Percentiles rank a stretch among this genome's conserved stretches.
phyloP scores from a whole-genome alignment of 1,140 invertebrate genomes.

The Procambarus virginalis region DNA sequence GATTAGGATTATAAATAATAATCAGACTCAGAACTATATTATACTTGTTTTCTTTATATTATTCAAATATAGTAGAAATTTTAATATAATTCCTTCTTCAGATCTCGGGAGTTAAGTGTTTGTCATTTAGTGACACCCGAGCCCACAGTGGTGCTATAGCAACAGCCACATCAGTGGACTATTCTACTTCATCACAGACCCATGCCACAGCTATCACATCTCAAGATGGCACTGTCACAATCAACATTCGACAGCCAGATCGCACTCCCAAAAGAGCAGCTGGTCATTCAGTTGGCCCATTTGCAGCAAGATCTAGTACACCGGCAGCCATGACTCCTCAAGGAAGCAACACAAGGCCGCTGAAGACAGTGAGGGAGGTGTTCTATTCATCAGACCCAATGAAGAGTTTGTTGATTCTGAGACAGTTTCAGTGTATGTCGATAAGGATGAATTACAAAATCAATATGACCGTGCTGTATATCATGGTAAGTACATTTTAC shows the following conservation, averaged over 20 bases:
- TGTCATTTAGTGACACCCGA: slow-evolving; percentile 10
- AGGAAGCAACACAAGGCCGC: background rate
- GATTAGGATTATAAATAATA: too few species aligned
- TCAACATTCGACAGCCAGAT: slow-evolving; percentile 54
- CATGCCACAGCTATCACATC: slow-evolving; percentile 50
- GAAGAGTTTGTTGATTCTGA: slow-evolving; percentile 68
- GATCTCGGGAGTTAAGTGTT: slow-evolving; percentile 21
- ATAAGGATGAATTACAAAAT: slow-evolving; percentile 40
- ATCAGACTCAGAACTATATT: too few species aligned
- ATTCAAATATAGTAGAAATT: background rate
- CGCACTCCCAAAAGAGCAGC: background rate
- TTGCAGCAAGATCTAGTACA: background rate
- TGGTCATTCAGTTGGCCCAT: background rate
- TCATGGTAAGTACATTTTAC: slow-evolving; percentile 40
- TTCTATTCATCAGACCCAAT: slow-evolving; percentile 64
- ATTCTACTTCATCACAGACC: background rate
- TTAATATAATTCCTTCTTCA: background rate
- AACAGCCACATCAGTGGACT: background rate
- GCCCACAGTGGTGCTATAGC: background rate
- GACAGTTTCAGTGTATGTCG: slow-evolving; percentile 54
- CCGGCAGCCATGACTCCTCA: background rate
- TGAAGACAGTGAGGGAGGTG: slow-evolving; percentile 33
- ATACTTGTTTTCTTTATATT: too few species aligned
- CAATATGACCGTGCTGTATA: slow-evolving; percentile 54
- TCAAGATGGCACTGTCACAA: slow-evolving; percentile 51